Evolutionary conservation across 2,113 vertebrate genomes (phyloP).

Genomic region (Gavia stellata): DNA sequence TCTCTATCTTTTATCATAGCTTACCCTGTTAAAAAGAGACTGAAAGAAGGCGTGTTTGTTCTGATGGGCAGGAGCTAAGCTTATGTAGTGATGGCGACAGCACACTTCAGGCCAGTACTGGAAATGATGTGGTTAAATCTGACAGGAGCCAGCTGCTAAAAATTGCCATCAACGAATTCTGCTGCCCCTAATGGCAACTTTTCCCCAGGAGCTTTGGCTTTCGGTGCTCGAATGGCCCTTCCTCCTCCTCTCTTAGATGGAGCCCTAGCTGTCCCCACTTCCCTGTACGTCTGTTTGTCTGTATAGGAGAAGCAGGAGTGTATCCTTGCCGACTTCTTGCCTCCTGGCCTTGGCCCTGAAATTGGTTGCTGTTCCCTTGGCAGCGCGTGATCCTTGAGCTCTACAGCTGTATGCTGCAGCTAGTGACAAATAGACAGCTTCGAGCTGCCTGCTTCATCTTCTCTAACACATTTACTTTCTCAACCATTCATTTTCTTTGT

Average conservation of each 20-base stretch:
- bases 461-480: neutral
- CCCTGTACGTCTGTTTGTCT: neutral
- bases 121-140: neutral
- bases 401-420: neutral
- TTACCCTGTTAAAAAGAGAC: neutral
- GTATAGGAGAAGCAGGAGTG: neutral
- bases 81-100: neutral
- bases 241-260: neutral
- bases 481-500: neutral
- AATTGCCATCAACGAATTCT: neutral
- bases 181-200: neutral
- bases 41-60: neutral
- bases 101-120: neutral
- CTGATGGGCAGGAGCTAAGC: neutral
- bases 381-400: neutral
- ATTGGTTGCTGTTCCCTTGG: conserved; percentile 14
- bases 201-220: neutral
- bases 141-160: neutral
- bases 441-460: neutral
- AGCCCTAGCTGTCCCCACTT: neutral
- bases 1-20: neutral
- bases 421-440: conserved; percentile 18
- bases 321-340: conserved; percentile 18
- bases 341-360: neutral
- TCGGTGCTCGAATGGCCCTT: neutral